These are phyloP conservation scores for Rhinogobius similis DNA, from an alignment of 2,113 vertebrate species.

Conservation along the genomic window DNA sequence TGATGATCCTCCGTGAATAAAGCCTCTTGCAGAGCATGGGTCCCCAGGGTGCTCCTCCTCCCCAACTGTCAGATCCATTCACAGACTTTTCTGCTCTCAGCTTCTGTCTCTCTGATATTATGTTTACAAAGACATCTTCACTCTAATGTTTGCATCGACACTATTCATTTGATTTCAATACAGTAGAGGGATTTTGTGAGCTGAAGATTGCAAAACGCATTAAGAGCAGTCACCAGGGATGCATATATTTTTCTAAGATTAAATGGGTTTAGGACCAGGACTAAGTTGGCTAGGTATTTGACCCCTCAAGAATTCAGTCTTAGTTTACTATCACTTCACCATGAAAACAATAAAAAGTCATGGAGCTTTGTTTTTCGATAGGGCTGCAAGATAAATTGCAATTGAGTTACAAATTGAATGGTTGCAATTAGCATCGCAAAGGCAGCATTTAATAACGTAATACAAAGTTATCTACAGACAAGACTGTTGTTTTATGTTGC, in stretches of 20 bases:
- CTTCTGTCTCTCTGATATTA: conserved; percentile 9
- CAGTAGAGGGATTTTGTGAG: neutral
- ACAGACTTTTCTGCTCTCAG: conserved; percentile 13
- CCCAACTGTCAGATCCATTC: neutral
- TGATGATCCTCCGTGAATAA: conserved; percentile 45
- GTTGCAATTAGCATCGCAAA: neutral
- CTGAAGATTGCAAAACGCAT: neutral
- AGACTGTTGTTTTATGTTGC: neutral
- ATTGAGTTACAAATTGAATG: too few relatives aligned
- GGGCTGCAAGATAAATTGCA: too few relatives aligned
- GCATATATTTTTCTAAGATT: neutral
- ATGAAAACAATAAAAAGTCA: neutral
- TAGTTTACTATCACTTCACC: neutral
- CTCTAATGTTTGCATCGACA: neutral
- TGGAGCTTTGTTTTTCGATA: too few relatives aligned
- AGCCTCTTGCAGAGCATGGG: conserved; percentile 23
- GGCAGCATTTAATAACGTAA: neutral
- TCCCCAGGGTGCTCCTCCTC: conserved; percentile 18
- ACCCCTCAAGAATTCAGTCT: neutral
- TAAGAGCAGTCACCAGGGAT: neutral
- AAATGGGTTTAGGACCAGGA: neutral
- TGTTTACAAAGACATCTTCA: conserved; percentile 5
- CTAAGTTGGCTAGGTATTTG: neutral
- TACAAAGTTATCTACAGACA: neutral
- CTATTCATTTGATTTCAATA: neutral